Percentiles rank a stretch among this genome's conserved stretches.
These are phyloP conservation scores for Siphlonurus alternatus DNA, from an alignment of 2,888 invertebrate genomes.

Conservation along the genomic window DNA sequence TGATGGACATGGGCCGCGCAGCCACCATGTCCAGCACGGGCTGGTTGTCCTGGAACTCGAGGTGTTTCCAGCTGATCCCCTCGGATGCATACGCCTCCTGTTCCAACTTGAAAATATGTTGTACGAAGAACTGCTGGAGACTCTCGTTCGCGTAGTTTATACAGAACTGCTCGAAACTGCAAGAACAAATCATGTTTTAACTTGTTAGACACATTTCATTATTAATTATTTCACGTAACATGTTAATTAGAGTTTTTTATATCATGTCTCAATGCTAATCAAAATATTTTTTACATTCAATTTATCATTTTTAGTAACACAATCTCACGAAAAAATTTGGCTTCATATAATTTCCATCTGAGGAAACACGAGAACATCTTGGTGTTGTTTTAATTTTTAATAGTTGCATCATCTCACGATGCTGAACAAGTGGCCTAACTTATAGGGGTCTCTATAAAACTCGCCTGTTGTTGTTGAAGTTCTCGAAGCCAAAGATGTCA, in stretches of 20 bases:
- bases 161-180: slow-evolving; percentile 82
- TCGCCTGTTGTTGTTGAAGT: slow-evolving; percentile 70
- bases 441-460: no score
- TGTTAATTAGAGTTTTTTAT: no score
- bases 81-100: slow-evolving; percentile 84
- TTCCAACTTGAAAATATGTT: slow-evolving; percentile 89
- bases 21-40: slow-evolving; percentile 79
- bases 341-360: no score
- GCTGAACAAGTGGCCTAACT: no score
- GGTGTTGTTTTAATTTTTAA: no score
- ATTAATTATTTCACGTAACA: not conserved
- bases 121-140: slow-evolving; percentile 89
- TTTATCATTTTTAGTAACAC: no score
- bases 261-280: no score
- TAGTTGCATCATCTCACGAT: no score
- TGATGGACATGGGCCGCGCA: slow-evolving; percentile 66
- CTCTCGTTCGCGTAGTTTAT: slow-evolving; percentile 96
- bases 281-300: no score
- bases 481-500: slow-evolving; percentile 96
- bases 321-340: no score
- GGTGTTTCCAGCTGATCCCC: slow-evolving; percentile 80
- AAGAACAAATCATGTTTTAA: not conserved
- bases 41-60: slow-evolving; percentile 86
- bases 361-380: no score
- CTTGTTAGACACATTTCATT: not conserved